Percentiles rank a stretch among this genome's conserved stretches.
phyloP scores from a whole-genome alignment of 2,113 vertebrate genomes.

The Cyprinodon tularosa region DNA sequence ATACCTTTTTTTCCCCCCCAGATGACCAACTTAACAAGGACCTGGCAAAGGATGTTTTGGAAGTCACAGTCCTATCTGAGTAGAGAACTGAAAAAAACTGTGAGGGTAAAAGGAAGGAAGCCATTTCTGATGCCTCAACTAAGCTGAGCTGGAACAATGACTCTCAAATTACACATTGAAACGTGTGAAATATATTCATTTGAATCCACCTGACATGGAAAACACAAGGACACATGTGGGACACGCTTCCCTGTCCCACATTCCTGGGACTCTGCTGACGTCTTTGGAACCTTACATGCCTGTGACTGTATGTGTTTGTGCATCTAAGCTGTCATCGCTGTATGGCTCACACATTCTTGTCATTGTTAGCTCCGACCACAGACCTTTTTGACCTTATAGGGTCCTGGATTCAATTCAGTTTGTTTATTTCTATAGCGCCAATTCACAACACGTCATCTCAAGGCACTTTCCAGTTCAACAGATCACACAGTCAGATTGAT shows the following conservation, averaged over 20 bases:
- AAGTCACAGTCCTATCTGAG: background rate
- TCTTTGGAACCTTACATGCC: background rate
- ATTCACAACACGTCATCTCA: too few relatives aligned
- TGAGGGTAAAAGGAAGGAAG: background rate
- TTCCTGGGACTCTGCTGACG: constrained; percentile 25
- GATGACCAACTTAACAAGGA: background rate
- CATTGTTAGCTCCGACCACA: constrained; percentile 16
- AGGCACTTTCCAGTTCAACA: too few relatives aligned
- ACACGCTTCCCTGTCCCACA: background rate
- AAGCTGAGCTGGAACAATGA: background rate
- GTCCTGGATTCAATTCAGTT: background rate
- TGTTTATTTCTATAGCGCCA: too few relatives aligned
- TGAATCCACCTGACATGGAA: constrained; percentile 10
- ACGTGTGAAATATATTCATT: background rate
- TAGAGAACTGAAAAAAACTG: background rate
- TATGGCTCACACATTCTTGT: constrained; percentile 35
- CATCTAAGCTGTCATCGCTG: constrained; percentile 23
- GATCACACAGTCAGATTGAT: too few relatives aligned
- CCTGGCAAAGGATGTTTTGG: background rate
- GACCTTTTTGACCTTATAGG: constrained; percentile 27
- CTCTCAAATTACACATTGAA: background rate
- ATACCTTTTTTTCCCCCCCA: too few relatives aligned
- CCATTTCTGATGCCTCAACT: background rate
- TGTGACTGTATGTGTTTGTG: background rate
- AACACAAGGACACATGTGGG: background rate